Evolutionary conservation across 2,888 invertebrate species (phyloP), one percentile per base, ranked within the genome.

Genomic region (Agrotis puta): DNA sequence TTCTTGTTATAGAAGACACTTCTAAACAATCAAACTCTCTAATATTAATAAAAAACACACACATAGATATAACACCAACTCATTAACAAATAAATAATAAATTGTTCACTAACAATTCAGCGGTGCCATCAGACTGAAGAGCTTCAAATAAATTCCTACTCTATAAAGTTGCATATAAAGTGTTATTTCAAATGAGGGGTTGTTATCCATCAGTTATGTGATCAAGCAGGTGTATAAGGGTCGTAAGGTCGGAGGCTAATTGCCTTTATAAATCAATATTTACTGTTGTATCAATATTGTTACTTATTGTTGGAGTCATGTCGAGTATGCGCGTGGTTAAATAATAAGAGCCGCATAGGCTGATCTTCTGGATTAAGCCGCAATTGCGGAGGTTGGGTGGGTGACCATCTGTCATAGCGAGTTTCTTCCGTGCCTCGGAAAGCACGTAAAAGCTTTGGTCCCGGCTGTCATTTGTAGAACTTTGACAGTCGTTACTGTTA

Each of bases 221-320:
- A 80, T 45, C 73, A 7, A 14, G 14, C 79, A 79, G 79, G 68
- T 64, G 70, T 39, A 27, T 2, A 57, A 16, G 51, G 79, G 65
- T 65, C 79, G 24, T 56, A 69, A 66, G 82, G 82, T 64, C 51
- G 62, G 9, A 64, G 54, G 67, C 11, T 82, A 82, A 80, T 80
- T 80, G 20, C 74, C 69, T 77, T 73, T 58, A 18, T 45, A 79
- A 70, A 80, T 82, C 83, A 80, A 80, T 81, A 76, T 81, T 81
- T 83, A 70, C 59, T 76, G 63, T 22, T 47, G 47, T 56, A 53
- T 64, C 63, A 71, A 53, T 43, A 27, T 48, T 51, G 22, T 11
- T 27, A 16, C 0, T 14, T 70, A 64, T 61, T 59, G 27, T 68
- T 22, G 4, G 0, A 16, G 39, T 20, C 27, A 7, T 18, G 33